Evolutionary conservation across 2,888 invertebrate species (phyloP), one percentile per base, ranked within the genome.

Genomic region (Cordilura impudica): DNA sequence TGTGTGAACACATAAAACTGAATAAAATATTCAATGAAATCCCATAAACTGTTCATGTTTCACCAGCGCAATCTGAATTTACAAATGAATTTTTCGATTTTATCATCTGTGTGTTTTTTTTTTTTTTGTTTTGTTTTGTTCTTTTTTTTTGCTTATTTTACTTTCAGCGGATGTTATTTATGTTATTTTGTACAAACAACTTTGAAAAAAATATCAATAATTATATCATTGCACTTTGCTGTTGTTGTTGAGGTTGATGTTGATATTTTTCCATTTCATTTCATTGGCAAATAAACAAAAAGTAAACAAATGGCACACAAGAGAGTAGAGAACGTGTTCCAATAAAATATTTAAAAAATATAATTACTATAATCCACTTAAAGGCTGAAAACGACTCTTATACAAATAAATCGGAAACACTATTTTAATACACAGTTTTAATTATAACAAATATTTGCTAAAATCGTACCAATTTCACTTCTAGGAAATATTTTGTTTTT

Each of bases 171-270:
- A 16, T 39, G 35, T 39, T 19, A 14, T 31, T 56, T 6, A 53
- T 29, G 51, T 51, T 31, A 14, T 39, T 39, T 19, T 12, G 39
- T 8, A 31, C 58, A 58, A 54, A 7, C n/a, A n/a, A n/a, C 5
- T 14, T 69, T 35, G 5, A 19, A 47, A 45, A 7, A 72, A 56
- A 51, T 51, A 65, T 65, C 65, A 65, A 58, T 76, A 65, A 58
- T 65, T 70, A 65, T 70, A 58, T 70, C 58, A 76, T 63, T 45
- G 51, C 54, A 43, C 51, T 65, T 54, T 66, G 35, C 47, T 39
- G 3, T 19, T 16, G 31, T 45, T 10, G 31, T 43, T 71, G 43
- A 16, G 45, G 21, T 26, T 69, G 26, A 10, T 26, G 16, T 45
- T 66, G 39, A 39, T 72, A 4, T 18, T 69, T n/a, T 60, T 60